Conservation (phyloP, 2,113 vertebrate genomes). For the Bubalus kerabau region DNA sequence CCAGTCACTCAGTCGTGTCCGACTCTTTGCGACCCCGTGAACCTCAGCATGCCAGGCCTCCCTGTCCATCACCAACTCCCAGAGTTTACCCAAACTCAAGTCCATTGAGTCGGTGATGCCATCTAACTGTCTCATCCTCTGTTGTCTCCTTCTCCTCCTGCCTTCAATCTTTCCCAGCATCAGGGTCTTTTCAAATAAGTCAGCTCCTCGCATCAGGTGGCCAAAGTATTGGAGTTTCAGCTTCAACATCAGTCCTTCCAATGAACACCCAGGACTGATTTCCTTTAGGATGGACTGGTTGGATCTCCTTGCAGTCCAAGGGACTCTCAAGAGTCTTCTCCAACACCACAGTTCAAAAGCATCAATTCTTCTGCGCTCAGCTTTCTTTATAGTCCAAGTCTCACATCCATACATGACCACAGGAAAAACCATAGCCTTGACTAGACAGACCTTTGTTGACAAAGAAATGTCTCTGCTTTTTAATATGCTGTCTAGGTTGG, state of each 20-base stretch:
- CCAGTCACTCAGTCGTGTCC: not conserved
- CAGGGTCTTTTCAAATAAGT: not conserved
- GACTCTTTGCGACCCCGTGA: not conserved
- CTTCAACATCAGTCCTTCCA: not conserved
- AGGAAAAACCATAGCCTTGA: not conserved
- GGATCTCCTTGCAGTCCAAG: not conserved
- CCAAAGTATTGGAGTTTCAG: not conserved
- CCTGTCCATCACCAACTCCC: not conserved
- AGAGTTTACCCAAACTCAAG: not conserved
- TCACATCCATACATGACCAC: not conserved
- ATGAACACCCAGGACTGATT: not conserved
- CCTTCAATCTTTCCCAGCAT: not conserved
- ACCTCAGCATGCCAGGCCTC: not conserved
- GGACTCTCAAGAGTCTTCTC: not conserved
- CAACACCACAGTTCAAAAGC: not conserved
- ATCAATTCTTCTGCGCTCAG: no score
- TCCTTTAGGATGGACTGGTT: not conserved
- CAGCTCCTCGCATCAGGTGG: fast-evolving
- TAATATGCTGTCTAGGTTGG: not conserved
- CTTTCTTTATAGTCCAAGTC: not conserved
- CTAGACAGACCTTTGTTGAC: not conserved
- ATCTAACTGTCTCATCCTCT: not conserved
- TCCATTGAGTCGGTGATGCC: not conserved
- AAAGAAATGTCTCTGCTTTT: not conserved
- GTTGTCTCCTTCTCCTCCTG: fast-evolving